These are phyloP conservation scores for Eumeta japonica DNA, from an alignment of 1,140 invertebrate species.

Conservation along the genomic window DNA sequence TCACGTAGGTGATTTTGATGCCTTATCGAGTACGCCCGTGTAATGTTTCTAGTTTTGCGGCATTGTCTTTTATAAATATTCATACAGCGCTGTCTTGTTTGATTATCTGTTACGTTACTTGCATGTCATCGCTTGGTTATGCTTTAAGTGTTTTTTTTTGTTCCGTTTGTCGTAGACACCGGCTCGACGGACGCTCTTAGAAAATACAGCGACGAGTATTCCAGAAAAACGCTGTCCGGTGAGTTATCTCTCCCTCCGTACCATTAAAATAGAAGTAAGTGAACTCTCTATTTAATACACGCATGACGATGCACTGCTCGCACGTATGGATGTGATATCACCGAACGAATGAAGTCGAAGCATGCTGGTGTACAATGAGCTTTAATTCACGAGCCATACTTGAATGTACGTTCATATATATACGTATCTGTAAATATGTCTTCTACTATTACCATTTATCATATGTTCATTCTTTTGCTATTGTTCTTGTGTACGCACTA, in stretches of 20 bases:
- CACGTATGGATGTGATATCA: neutral
- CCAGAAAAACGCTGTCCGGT: constrained; percentile 57
- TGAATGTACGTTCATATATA: neutral
- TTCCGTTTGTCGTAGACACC: constrained; percentile 55
- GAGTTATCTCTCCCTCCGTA: constrained; percentile 18
- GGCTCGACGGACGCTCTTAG: constrained; percentile 44
- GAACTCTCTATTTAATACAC: too few species aligned
- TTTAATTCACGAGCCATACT: too few species aligned
- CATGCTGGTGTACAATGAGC: too few species aligned
- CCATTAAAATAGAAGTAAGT: too few species aligned
- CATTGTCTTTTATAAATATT: neutral
- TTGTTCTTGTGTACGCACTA: too few species aligned
- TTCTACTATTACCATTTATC: neutral
- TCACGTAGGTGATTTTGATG: neutral
- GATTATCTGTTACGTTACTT: neutral
- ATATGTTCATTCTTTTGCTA: neutral
- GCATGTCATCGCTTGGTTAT: too few species aligned
- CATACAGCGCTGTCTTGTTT: neutral
- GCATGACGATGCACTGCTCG: neutral
- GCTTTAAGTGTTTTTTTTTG: constrained; percentile 53
- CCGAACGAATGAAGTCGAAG: too few species aligned
- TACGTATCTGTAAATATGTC: neutral
- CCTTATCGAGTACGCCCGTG: neutral
- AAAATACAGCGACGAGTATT: constrained; percentile 54
- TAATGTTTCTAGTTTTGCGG: neutral